Conservation (phyloP, 2,113 vertebrate species). For the Coryphaenoides rupestris region DNA sequence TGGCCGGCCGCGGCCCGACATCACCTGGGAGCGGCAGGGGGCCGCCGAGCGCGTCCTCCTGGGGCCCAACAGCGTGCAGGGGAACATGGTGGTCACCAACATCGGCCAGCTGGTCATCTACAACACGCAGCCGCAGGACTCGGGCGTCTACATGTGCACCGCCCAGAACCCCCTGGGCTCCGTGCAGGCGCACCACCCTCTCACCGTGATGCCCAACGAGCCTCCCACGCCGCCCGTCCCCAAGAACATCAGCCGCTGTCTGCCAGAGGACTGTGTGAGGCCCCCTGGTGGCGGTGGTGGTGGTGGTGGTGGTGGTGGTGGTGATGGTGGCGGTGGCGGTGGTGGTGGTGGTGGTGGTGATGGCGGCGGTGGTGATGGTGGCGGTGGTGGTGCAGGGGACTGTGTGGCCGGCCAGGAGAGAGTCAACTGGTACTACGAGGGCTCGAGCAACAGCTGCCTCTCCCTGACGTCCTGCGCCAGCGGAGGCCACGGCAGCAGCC, state of each 20-base stretch:
- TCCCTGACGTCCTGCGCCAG: slow-evolving; percentile 65
- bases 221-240: slow-evolving; percentile 46
- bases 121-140: slow-evolving; percentile 82
- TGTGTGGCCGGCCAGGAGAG: slow-evolving; percentile 80
- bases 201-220: slow-evolving; percentile 79
- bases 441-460: slow-evolving; percentile 89
- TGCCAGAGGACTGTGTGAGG: slow-evolving; percentile 79
- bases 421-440: slow-evolving; percentile 88
- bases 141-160: slow-evolving; percentile 87
- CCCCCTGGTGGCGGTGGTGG: slow-evolving; percentile 65
- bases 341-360: no score
- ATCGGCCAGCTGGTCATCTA: slow-evolving; percentile 94
- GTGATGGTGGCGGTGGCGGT: no score
- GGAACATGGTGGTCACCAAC: slow-evolving; percentile 92
- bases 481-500: no score
- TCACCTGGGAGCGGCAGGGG: slow-evolving; percentile 90
- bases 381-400: slow-evolving; percentile 58
- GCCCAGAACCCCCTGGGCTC: slow-evolving; percentile 82
- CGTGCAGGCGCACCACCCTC: slow-evolving; percentile 77
- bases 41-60: slow-evolving; percentile 76
- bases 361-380: no score
- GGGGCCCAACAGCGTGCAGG: slow-evolving; percentile 86
- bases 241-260: slow-evolving; percentile 78
- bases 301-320: no score
- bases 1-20: slow-evolving; percentile 82